These are phyloP conservation scores for Taxidea taxus DNA, from an alignment of 2,113 vertebrate genomes.

Conservation along the genomic window DNA sequence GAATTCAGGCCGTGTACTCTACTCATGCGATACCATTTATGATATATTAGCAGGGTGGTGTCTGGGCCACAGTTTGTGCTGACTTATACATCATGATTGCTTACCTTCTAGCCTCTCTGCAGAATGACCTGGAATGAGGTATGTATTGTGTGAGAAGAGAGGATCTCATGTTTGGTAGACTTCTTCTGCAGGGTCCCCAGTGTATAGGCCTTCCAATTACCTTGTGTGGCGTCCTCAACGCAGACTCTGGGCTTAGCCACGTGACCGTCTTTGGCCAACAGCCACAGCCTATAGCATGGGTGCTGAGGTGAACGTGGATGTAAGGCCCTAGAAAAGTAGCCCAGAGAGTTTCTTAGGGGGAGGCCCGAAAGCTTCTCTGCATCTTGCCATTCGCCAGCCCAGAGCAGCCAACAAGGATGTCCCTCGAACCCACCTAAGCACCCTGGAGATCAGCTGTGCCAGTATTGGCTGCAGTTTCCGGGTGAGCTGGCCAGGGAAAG, in stretches of 20 bases:
- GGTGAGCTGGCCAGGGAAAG: not conserved
- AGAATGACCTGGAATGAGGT: not conserved
- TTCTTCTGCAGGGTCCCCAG: not conserved
- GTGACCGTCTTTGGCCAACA: not conserved
- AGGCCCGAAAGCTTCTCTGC: no score
- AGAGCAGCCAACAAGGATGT: not conserved
- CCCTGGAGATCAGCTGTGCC: not conserved
- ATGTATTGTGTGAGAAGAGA: not conserved
- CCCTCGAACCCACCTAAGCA: not conserved
- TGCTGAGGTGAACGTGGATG: not conserved
- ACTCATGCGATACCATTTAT: no score
- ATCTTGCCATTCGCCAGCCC: not conserved
- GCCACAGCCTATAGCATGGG: not conserved
- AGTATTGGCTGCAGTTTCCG: not conserved
- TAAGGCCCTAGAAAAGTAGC: no score
- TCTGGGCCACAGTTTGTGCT: not conserved
- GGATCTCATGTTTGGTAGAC: not conserved
- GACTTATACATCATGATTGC: not conserved
- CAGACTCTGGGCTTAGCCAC: not conserved
- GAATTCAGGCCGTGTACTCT: not conserved
- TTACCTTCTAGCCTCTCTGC: not conserved
- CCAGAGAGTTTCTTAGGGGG: no score
- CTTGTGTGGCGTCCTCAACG: not conserved
- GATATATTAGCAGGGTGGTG: not conserved
- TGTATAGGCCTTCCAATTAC: not conserved